Conservation (phyloP, 2,113 vertebrate genomes). For the Crocuta crocuta region DNA sequence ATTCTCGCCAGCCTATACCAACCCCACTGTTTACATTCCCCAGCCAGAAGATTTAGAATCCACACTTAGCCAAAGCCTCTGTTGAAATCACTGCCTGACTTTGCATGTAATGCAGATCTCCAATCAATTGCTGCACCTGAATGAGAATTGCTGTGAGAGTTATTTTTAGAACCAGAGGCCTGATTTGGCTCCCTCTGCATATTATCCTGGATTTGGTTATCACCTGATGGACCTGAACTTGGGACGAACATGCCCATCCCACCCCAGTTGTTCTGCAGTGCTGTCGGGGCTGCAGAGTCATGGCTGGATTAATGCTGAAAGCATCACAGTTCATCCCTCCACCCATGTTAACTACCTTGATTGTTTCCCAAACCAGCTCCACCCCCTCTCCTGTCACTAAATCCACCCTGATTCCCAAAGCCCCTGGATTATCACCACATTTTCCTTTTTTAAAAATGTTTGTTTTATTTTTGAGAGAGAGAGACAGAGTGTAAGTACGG, state of each 20-base stretch:
- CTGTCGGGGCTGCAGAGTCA: constrained; percentile 98
- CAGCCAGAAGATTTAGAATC: constrained; percentile 98
- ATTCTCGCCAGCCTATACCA: constrained; percentile 85
- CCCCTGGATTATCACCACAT: constrained; percentile 95
- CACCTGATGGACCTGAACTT: constrained; percentile 92
- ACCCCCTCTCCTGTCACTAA: constrained; percentile 89
- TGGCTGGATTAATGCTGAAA: constrained; percentile 96
- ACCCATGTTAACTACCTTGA: constrained; percentile 89
- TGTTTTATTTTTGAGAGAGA: too few species aligned
- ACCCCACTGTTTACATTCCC: constrained; percentile 92
- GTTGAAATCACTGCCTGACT: constrained; percentile 93
- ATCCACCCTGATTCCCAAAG: constrained; percentile 93
- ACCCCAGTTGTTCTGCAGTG: constrained; percentile 97
- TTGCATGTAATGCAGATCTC: constrained; percentile 93
- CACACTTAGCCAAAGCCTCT: constrained; percentile 96
- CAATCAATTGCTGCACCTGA: constrained; percentile 93
- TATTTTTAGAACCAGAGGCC: constrained; percentile 93
- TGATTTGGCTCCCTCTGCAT: constrained; percentile 94
- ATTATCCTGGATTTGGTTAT: constrained; percentile 92
- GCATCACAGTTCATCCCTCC: constrained; percentile 96
- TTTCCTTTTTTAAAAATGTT: too few species aligned
- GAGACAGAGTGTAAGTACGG: too few species aligned
- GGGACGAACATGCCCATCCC: constrained; percentile 98
- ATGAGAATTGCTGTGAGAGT: constrained; percentile 94
- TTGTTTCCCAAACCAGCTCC: constrained; percentile 92